Evolutionary conservation across 2,113 vertebrate species (phyloP).

Genomic region (Melanerpes formicivorus): DNA sequence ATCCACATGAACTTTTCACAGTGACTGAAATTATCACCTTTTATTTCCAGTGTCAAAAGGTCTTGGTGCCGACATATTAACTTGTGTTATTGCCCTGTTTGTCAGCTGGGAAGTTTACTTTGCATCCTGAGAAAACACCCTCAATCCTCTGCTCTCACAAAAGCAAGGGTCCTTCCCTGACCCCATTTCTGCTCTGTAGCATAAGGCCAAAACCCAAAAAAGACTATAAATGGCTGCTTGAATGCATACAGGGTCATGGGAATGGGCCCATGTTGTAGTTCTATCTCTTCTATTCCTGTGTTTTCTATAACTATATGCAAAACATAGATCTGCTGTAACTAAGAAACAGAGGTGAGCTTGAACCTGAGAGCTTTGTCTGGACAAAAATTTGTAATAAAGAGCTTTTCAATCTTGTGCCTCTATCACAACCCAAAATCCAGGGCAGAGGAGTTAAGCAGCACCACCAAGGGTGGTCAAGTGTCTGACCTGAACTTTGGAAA

Average conservation of each 20-base stretch:
- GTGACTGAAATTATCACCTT: constrained; percentile 64
- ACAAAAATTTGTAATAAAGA: not conserved
- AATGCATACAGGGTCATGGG: not conserved
- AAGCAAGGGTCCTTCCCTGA: constrained; percentile 52
- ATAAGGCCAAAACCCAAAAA: not conserved
- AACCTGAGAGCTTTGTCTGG: not conserved
- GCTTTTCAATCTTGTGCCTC: not conserved
- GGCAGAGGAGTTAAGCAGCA: not conserved
- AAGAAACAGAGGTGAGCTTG: not conserved
- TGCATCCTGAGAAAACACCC: constrained; percentile 15
- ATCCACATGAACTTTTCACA: constrained; percentile 68
- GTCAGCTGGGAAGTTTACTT: constrained; percentile 37
- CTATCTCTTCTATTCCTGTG: not conserved
- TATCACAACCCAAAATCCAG: not conserved
- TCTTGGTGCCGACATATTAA: constrained; percentile 55
- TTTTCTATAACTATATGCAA: constrained; percentile 37
- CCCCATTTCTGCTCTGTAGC: constrained; percentile 26
- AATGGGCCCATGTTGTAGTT: not conserved
- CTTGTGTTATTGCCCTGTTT: constrained; percentile 58
- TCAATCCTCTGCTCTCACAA: constrained; percentile 32
- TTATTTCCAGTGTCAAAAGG: constrained; percentile 62
- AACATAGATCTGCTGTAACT: constrained; percentile 27
- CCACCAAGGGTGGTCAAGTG: not conserved
- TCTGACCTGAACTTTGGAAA: not conserved
- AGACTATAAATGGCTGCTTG: not conserved